Evolutionary conservation across 92 coral and sea anemone genomes (phyloP), one percentile per base, ranked within the genome.

Genomic region (Parazoanthus swiftii): DNA sequence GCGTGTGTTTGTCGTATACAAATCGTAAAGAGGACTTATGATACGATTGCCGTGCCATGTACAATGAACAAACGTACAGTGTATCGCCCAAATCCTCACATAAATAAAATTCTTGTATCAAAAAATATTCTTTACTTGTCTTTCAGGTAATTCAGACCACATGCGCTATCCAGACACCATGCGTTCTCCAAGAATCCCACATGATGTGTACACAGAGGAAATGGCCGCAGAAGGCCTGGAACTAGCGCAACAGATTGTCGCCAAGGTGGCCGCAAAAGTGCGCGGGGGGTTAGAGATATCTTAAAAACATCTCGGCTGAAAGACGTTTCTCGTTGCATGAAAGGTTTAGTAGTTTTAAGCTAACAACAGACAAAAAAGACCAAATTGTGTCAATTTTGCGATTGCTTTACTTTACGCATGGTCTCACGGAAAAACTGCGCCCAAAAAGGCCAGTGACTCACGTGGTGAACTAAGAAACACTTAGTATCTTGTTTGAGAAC

Each of bases 141-240:
- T 76, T 33, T 76, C 88, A 70, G 97, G 93, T 29, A 82, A 80
- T 80, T 91, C 95, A 6, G 80, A 94, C 39, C 92, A 92, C 89
- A 94, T 94, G 97, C 95, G 97, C 75, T 94, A 94, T 88, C 97
- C 97, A 3, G 95, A 91, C 88, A 56, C 90, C 15, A 20, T 89
- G 66, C 18, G 74, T 36, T 94, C 36, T 77, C 97, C 94, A 77
- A 85, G 9, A 37, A 92, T 94, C 21, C 97, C 97, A 18, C 90
- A 92, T 79, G 95, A 92, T 29, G 95, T 80, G 73, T 94, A 94
- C 91, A 79, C 85, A 1, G 63, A 35, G 13, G 74, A 80, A 70
- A 92, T 59, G 91, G 95, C 97, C 25, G 38, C 5, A 13, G 50
- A 67, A 54, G 93, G 93, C 26, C 48, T 77, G 46, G 87, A 74